These are phyloP conservation scores for Mesoligia furuncula DNA, from an alignment of 2,888 invertebrate genomes.

Conservation along the genomic window DNA sequence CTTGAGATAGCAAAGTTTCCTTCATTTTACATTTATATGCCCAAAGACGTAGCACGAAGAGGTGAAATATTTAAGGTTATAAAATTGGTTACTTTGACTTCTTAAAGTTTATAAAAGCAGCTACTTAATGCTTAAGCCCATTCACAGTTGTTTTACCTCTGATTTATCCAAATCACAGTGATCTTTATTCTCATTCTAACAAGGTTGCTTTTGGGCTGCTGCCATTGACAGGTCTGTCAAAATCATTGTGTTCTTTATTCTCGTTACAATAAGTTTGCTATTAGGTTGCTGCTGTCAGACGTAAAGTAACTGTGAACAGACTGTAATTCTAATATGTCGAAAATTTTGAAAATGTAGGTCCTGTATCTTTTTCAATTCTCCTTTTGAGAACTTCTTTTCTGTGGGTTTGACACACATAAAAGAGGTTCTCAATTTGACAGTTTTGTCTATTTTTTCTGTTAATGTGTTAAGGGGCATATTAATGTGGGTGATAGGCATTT, in stretches of 20 bases:
- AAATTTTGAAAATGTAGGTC: neutral
- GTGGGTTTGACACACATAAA: neutral
- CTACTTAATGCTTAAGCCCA: neutral
- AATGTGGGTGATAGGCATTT: neutral
- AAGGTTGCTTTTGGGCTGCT: neutral
- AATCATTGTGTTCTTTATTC: neutral
- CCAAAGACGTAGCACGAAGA: constrained; percentile 16
- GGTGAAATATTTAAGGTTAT: neutral
- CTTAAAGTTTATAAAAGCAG: neutral
- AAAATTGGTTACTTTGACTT: neutral
- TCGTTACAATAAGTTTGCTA: neutral
- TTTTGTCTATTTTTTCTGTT: neutral
- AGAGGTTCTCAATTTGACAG: neutral
- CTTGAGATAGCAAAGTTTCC: constrained; percentile 38
- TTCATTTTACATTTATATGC: constrained; percentile 42
- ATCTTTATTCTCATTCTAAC: neutral
- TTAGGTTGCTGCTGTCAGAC: neutral
- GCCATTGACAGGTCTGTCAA: neutral
- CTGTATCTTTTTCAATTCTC: neutral
- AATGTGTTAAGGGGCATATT: neutral
- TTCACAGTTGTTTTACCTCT: neutral
- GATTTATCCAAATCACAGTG: neutral
- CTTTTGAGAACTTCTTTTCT: neutral
- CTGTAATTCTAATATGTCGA: neutral
- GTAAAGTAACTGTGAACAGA: neutral